Base-by-base conservation (phyloP, 1,140 invertebrate genomes). In the Diabrotica undecimpunctata region DNA sequence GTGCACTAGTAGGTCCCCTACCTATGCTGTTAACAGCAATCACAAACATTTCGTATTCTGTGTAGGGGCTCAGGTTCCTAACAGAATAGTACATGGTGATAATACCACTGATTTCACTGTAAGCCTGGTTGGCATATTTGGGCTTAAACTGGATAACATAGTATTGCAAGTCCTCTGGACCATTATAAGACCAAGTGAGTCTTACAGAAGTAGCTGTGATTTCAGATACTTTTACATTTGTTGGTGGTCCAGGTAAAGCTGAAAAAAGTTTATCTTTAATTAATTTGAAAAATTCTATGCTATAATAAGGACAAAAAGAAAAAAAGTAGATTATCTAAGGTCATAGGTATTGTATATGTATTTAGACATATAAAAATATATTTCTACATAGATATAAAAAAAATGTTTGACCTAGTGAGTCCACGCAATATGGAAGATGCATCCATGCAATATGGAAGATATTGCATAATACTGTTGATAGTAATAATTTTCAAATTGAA, bases 71-170 rank as follows among this genome's bases (percentile, higher is more conserved):
- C 11, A 97, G 83, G 69, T 89, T 90, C 54, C 90, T 86, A 37
- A 98, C 91, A 37, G 92, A 90, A 80, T 96, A 96, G 81, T 94
- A 94, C 83, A 92, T 92, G 25, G 93, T 93, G 67, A 93, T 93
- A 68, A 97, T 93, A 37, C 94, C 94, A 37, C 89, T 92, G 72
- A 97, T 95, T 78, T 97, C 94, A 70, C 89, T 90, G 79, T 87
- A 92, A 38, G 88, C 90, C 79, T 88, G 86, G 76, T 89, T 90
- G 41, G 89, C 89, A 77, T 91, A 90, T 81, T 94, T 95, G 4
- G 94, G 93, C 78, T 96, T 97, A 82, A 96, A 97, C 77, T 96
- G 93, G 66, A 98, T 94, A 51, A 96, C 93, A 81, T 97, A 98
- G 77, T 97, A 96, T 68, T 91, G 88, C 12, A 96, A 86, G 70